phyloP scores from a whole-genome alignment of 1,140 invertebrate genomes.

The Glossosoma conforme region DNA sequence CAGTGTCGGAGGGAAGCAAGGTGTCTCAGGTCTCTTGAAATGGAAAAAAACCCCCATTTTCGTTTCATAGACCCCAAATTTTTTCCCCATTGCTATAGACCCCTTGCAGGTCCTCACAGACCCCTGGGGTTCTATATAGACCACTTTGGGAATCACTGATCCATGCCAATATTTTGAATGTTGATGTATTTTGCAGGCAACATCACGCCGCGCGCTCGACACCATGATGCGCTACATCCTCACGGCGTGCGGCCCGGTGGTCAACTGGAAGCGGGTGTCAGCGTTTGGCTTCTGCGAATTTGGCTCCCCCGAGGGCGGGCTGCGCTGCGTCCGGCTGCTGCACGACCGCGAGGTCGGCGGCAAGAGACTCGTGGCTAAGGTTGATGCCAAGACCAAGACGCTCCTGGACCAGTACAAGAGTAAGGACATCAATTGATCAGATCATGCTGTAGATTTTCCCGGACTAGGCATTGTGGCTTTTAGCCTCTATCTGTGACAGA shows the following conservation, averaged over 20 bases:
- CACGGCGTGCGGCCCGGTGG: constrained; percentile 83
- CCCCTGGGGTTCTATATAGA: too few species aligned
- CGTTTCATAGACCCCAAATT: too few species aligned
- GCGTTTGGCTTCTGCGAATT: constrained; percentile 98
- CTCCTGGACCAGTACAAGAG: constrained; percentile 91
- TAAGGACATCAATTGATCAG: constrained; percentile 36
- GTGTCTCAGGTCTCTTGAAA: too few species aligned
- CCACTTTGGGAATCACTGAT: too few species aligned
- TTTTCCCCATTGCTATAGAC: too few species aligned
- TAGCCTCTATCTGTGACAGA: too few species aligned
- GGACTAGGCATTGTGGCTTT: too few species aligned
- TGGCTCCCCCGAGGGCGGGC: constrained; percentile 90
- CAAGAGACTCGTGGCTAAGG: constrained; percentile 91
- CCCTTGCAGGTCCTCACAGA: too few species aligned
- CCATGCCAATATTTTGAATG: too few species aligned
- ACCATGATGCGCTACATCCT: constrained; percentile 91
- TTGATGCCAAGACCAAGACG: constrained; percentile 96
- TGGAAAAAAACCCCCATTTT: too few species aligned
- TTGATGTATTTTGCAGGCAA: constrained; percentile 62
- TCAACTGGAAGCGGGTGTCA: constrained; percentile 96
- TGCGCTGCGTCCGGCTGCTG: constrained; percentile 88
- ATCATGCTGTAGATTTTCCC: too few species aligned
- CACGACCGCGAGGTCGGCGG: constrained; percentile 93
- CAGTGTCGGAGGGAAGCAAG: too few species aligned
- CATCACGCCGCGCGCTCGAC: constrained; percentile 94